Evolutionary conservation across 1,140 invertebrate species (phyloP).

Genomic region (Heterodera carotae): DNA sequence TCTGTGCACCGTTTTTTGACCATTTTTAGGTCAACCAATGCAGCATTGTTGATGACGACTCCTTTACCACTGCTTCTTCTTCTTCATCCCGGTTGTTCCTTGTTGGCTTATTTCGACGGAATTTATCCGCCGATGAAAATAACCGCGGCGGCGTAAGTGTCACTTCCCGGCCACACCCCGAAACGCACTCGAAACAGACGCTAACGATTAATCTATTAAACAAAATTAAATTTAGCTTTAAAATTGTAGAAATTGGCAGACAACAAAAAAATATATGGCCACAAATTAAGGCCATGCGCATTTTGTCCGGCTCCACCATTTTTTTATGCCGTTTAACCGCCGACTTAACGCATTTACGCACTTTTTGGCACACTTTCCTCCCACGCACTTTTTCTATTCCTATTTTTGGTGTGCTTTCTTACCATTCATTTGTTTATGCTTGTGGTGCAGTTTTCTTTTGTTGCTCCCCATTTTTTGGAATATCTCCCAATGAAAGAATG

Average conservation of each 20-base stretch:
- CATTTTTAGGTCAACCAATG: background rate
- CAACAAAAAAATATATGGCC: no score
- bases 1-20: background rate
- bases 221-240: no score
- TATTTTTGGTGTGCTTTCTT: background rate
- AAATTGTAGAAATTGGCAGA: no score
- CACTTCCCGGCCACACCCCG: no score
- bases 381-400: background rate
- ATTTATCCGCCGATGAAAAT: background rate
- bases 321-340: no score
- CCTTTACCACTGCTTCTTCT: background rate
- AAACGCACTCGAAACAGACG: no score
- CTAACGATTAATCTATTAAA: no score
- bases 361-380: constrained; percentile 9
- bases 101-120: background rate
- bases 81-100: background rate
- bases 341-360: background rate
- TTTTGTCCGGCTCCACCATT: no score
- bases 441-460: no score
- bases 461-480: background rate
- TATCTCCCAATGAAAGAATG: no score
- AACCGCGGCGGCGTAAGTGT: background rate
- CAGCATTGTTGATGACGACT: background rate
- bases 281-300: no score
- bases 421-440: no score